Evolutionary conservation across 1,140 invertebrate genomes (phyloP), one percentile per base, ranked within the genome.

Genomic region (Pseudomyrmex concolor): DNA sequence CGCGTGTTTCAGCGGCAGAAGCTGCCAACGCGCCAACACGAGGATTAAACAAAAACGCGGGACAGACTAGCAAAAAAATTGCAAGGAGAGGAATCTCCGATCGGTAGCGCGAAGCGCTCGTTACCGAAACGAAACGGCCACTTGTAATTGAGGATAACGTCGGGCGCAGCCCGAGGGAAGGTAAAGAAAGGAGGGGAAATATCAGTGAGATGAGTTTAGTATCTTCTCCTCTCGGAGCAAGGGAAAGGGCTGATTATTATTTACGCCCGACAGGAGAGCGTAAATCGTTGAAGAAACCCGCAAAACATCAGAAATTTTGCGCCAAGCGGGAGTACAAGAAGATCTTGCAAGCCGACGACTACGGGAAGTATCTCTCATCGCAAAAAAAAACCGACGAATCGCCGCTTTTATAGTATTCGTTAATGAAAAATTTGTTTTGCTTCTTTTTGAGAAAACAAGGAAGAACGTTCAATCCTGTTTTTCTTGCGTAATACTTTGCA

Each of bases 201-300:
- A 77, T 87, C 82, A 60, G 71, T 68, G 71, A 84, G 62, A 82
- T 34, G 66, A 55, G 66, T 83, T 86, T 87, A 84, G 77, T 88
- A 78, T 54, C 74, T 68, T 64, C 63, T 34, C 34, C 34, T 34
- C 5, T 34, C 5, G 34, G 51, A 17, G 55, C 17, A 7, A 3
- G 43, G n/a, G 13, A 5, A 67, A 83, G 64, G 77, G 80, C 84
- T 91, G 91, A 91, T 91, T 91, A 91, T 91, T 91, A 91, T 91
- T 91, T 91, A 91, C 89, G 84, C 73, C 54, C 83, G 83, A 90
- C 86, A 85, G 83, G 81, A 59, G 74, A 63, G 70, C 89, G 90
- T 90, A 91, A 91, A 91, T 91, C 85, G 81, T 89, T 60, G 70
- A 84, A 50, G 80, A 84, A 68, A 62, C 59, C 15, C 51, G 84